Base-by-base conservation (phyloP, 2,797 vertebrate species). In the Numenius phaeopus region DNA sequence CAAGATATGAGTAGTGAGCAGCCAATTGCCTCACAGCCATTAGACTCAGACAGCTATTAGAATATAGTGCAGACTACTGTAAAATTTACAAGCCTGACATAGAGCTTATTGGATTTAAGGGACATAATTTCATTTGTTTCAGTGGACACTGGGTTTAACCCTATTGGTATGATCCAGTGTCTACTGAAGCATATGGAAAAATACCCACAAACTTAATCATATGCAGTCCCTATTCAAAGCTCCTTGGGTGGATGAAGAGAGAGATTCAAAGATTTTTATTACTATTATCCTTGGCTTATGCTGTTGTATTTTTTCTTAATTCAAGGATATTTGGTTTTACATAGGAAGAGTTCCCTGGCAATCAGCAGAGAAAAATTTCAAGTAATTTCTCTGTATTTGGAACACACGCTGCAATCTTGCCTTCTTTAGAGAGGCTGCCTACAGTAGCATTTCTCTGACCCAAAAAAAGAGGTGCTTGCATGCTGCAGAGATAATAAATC, bases 21-120 rank as follows among this genome's bases (percentile, higher is more conserved):
- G 65, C 1, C 17, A 91, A 24, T 44, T 96, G 85, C 70, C 86
- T 95, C 66, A 42, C 18, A 93, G 93, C 44, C 73, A 93, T 88
- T 90, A 76, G 34, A 70, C 30, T 94, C 84, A 86, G 95, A 88
- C 85, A 91, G 83, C 80, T 84, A 92, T 79, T 82, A 84, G 40
- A 90, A 84, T 71, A 87, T 23, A 95, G 30, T 84, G 66, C 86
- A 96, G 70, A 93, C 65, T 92, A 87, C 85, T 77, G 64, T 92
- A 90, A 96, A 89, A 94, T 94, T 46, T 90, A 79, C 66, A 95
- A 84, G 77, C 66, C 73, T 84, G 90, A 93, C 47, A 87, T 26
- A 84, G 39, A 89, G 4, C 2, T 91, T 72, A 95, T 90, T 95
- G 71, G 54, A 91, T 94, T 88, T 88, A 81, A 87, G 54, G 66